Evolutionary conservation across 2,113 vertebrate genomes (phyloP).

Genomic region (Sakesphorus luctuosus): DNA sequence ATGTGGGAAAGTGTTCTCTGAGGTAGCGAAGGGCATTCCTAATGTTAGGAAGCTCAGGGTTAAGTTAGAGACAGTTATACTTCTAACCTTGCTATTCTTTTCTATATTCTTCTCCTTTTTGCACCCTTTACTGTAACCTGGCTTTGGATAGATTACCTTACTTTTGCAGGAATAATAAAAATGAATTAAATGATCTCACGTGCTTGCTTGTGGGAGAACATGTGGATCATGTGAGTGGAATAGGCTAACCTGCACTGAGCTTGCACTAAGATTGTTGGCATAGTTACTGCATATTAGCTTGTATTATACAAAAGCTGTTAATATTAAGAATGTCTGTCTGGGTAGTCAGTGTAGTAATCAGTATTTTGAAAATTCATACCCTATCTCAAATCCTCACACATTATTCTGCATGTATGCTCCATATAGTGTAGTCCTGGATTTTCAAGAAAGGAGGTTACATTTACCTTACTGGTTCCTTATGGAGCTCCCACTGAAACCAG

Average conservation of each 20-base stretch:
- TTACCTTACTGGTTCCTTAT: background rate
- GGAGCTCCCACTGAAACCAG: background rate
- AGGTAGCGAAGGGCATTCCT: background rate
- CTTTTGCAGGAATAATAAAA: background rate
- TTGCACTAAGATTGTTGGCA: background rate
- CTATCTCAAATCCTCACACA: background rate
- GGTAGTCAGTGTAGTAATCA: background rate
- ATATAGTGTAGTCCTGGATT: background rate
- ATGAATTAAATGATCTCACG: rapidly evolving
- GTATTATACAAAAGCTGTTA: background rate
- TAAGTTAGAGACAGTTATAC: background rate
- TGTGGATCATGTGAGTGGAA: rapidly evolving
- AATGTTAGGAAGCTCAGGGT: background rate
- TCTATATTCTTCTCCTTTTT: background rate
- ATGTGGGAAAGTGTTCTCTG: background rate
- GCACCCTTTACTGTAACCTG: background rate
- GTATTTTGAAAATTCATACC: background rate
- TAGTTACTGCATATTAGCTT: background rate
- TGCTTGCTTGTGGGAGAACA: background rate
- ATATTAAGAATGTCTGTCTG: background rate
- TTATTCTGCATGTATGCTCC: background rate
- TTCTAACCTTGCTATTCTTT: background rate
- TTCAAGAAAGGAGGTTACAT: background rate
- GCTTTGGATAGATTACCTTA: background rate
- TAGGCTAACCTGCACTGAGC: background rate